These are phyloP conservation scores for Leptopilina syphax DNA, from an alignment of 2,888 invertebrate genomes.

Conservation along the genomic window DNA sequence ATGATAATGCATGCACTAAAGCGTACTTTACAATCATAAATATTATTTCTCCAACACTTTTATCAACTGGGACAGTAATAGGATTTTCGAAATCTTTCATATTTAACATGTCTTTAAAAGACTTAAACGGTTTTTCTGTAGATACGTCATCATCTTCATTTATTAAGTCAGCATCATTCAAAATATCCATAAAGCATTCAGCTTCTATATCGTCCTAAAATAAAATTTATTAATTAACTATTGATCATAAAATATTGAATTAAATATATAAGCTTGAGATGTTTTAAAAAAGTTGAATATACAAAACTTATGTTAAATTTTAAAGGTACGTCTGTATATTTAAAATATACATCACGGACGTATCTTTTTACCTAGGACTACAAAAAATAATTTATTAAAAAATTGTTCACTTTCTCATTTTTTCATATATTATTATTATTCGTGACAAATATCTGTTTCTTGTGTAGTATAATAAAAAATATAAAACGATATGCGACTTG, in stretches of 20 bases:
- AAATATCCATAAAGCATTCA: not conserved
- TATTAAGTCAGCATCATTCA: not conserved
- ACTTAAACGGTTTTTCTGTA: not conserved
- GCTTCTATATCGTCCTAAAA: not conserved
- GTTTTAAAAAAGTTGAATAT: no score
- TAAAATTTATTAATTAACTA: not conserved
- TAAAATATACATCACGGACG: no score
- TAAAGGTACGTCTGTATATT: no score
- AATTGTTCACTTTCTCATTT: no score
- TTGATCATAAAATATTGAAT: no score
- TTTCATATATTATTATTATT: no score
- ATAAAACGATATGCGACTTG: no score
- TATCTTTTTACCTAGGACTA: no score
- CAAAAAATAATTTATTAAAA: no score
- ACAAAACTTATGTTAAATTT: no score
- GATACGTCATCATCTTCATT: slow-evolving; percentile 11
- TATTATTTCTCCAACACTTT: slow-evolving; percentile 31
- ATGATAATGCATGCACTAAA: slow-evolving; percentile 26
- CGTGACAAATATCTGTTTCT: no score
- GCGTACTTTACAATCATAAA: slow-evolving; percentile 35
- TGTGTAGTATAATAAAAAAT: no score
- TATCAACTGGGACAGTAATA: slow-evolving; percentile 9
- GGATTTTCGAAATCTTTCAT: slow-evolving; percentile 10
- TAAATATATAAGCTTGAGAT: not conserved
- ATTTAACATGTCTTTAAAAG: slow-evolving; percentile 1